Evolutionary conservation across 2,797 vertebrate species (phyloP).

Genomic region (Malacoctenus gilli): DNA sequence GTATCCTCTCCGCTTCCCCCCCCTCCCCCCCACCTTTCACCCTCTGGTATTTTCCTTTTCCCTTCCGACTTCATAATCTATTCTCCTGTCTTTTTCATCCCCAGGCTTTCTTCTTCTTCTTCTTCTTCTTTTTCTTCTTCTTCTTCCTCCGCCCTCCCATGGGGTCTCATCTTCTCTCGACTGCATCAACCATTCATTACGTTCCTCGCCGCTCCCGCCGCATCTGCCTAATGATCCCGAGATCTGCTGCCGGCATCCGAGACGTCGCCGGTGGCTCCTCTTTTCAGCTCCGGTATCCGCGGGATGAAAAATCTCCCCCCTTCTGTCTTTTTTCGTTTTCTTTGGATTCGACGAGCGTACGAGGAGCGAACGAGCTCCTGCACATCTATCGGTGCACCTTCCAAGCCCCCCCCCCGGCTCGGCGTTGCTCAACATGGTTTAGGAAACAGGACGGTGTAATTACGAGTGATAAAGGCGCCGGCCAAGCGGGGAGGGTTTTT

Average conservation of each 20-base stretch:
- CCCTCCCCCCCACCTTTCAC: conserved; percentile 52
- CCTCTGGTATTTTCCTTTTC: conserved; percentile 64
- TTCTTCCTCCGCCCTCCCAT: conserved; percentile 45
- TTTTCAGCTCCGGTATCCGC: too few relatives aligned
- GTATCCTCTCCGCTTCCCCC: conserved; percentile 43
- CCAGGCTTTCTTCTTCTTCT: conserved; percentile 31
- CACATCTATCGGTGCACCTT: conserved; percentile 30
- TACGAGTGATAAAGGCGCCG: conserved; percentile 73
- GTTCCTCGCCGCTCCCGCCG: conserved; percentile 21
- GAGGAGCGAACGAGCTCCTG: conserved; percentile 17
- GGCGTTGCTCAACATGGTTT: conserved; percentile 59
- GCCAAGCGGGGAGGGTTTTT: conserved; percentile 59
- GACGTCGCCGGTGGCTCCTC: background rate
- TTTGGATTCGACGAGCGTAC: conserved; percentile 22
- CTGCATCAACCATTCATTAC: conserved; percentile 53
- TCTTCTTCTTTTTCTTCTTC: conserved; percentile 23
- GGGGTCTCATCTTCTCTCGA: conserved; percentile 63
- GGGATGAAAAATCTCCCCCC: too few relatives aligned
- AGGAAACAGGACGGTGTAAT: conserved; percentile 69
- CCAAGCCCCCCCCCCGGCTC: conserved; percentile 33
- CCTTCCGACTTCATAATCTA: conserved; percentile 54
- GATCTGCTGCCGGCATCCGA: conserved; percentile 32
- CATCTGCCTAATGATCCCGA: conserved; percentile 43
- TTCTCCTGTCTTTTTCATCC: conserved; percentile 65
- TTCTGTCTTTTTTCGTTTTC: conserved; percentile 15